phyloP scores from a whole-genome alignment of 1,140 invertebrate genomes.

The Melitaea cinxia region DNA sequence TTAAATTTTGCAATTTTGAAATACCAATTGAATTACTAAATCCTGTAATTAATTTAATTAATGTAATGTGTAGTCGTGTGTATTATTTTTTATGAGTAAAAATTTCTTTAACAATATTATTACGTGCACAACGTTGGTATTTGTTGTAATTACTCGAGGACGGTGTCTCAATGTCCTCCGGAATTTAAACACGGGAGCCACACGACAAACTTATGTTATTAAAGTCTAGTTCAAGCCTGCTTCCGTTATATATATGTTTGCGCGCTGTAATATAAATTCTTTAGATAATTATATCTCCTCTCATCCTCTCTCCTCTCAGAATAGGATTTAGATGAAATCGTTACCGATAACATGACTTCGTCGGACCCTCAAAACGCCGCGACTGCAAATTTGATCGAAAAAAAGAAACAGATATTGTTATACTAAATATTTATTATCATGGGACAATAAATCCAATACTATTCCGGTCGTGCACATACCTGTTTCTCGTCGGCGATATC shows the following conservation, averaged over 20 bases:
- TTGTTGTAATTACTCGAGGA: slow-evolving; percentile 65
- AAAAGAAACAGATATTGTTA: slow-evolving; percentile 14
- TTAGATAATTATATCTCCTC: slow-evolving; percentile 32
- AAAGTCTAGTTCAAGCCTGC: slow-evolving; percentile 56
- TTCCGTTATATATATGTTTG: slow-evolving; percentile 42
- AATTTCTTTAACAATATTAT: slow-evolving; percentile 51
- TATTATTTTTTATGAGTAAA: slow-evolving; percentile 25
- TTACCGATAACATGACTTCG: not conserved
- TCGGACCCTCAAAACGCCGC: not conserved
- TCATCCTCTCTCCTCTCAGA: not conserved
- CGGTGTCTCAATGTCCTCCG: slow-evolving; percentile 49
- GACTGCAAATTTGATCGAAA: not conserved
- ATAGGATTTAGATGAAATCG: not conserved
- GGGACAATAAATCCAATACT: slow-evolving; percentile 43
- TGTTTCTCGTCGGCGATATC: slow-evolving; percentile 38
- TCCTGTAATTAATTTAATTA: not conserved
- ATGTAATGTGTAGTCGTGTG: not conserved
- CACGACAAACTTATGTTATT: slow-evolving; percentile 70
- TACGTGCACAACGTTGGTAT: slow-evolving; percentile 73
- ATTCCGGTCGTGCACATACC: slow-evolving; percentile 32
- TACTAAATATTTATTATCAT: slow-evolving; percentile 35
- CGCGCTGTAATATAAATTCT: slow-evolving; percentile 34
- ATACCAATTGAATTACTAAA: slow-evolving; percentile 7
- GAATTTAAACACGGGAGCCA: slow-evolving; percentile 64
- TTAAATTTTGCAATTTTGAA: slow-evolving; percentile 9